Evolutionary conservation across 2,797 vertebrate genomes (phyloP).

Genomic region (Enteromius trimaculatus): DNA sequence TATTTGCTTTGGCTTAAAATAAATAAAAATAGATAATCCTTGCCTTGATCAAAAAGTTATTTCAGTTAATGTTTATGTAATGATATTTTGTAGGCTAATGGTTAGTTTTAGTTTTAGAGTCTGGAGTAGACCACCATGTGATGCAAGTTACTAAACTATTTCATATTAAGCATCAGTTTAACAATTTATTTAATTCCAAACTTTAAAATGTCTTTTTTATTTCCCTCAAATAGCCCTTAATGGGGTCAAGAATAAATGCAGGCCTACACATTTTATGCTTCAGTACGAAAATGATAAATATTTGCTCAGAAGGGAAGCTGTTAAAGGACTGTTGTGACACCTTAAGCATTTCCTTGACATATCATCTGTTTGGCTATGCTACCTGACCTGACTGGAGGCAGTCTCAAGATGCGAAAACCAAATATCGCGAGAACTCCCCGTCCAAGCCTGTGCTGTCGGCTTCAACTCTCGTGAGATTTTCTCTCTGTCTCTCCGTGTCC

Average conservation of each 20-base stretch:
- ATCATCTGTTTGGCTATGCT: background rate
- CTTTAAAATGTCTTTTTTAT: background rate
- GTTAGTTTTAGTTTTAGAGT: background rate
- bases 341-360: slow-evolving; percentile 3
- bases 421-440: slow-evolving; percentile 54
- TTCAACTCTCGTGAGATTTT: slow-evolving; percentile 53
- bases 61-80: background rate
- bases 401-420: slow-evolving; percentile 15
- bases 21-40: background rate
- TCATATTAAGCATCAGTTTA: background rate
- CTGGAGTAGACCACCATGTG: background rate
- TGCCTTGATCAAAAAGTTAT: background rate
- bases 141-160: background rate
- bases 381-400: slow-evolving; percentile 13
- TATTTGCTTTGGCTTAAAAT: background rate
- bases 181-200: background rate
- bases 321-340: background rate
- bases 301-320: background rate
- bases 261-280: background rate
- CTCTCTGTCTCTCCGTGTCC: slow-evolving; percentile 44
- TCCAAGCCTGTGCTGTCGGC: slow-evolving; percentile 14
- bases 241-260: background rate
- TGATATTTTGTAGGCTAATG: background rate
- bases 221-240: background rate
- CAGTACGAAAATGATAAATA: background rate